Evolutionary conservation across 92 coral and sea anemone species (phyloP), one percentile per base, ranked within the genome.

Genomic region (Epizoanthus rinbou): DNA sequence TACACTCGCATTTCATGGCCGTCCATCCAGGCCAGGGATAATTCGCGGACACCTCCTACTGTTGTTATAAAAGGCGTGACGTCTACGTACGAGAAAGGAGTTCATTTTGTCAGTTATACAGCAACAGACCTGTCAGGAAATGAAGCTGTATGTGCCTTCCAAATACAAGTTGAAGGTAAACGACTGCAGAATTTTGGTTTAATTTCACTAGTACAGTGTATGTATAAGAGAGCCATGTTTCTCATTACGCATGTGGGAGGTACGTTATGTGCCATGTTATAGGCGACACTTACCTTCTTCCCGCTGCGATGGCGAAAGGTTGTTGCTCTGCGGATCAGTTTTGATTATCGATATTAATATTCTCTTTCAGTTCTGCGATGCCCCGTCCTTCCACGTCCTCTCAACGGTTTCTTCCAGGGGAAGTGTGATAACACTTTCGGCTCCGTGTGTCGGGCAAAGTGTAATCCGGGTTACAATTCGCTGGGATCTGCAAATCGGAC

Each of bases 71-170:
- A 45, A 16, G 93, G 93, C 43, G 64, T n/a, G 57, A 60, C 25
- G 31, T 63, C 41, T 18, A 76, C 41, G 45, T 90, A 75, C 67
- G 57, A 83, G 35, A 79, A 41, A 17, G 93, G 93, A 76, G 57
- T 53, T 28, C 91, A 90, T 59, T 25, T 11, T 22, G 87, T 90
- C 31, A 43, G 11, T 15, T 87, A 87, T 86, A 84, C 86, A 54
- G 93, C 89, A 6, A 78, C 69, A 17, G 93, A 90, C 64, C 21
- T 50, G 18, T 59, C 93, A 47, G 89, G 87, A 10, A 90, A 87
- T 54, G 65, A 33, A 28, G 86, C 66, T 39, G 5, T 71, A n/a
- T 90, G 93, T 85, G 25, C 31, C 35, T 90, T 90, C 50, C 63
- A 63, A 60, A 62, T 87, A 50, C 25, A 43, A 1, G 87, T 90